Conservation (phyloP, 2,113 vertebrate genomes). For the Lepus americanus region DNA sequence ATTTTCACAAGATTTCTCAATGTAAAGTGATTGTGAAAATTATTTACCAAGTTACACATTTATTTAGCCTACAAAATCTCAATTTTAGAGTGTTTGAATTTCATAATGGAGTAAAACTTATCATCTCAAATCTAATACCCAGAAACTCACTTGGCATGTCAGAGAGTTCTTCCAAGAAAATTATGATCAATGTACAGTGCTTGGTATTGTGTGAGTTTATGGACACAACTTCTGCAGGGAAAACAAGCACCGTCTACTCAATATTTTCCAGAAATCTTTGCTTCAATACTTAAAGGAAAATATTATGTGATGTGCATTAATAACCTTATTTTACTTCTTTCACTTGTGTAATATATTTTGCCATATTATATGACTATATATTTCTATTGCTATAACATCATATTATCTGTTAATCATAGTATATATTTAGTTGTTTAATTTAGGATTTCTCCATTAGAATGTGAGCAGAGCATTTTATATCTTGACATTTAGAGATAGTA, state of each 20-base stretch:
- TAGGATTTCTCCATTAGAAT: no score
- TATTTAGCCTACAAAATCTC: background rate
- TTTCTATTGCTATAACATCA: conserved; percentile 1
- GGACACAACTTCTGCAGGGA: background rate
- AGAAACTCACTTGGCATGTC: background rate
- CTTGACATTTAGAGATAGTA: no score
- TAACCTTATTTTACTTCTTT: no score
- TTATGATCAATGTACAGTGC: background rate
- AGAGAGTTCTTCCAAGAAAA: conserved; percentile 30
- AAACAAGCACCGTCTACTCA: background rate
- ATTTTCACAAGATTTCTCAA: background rate
- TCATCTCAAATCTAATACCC: background rate
- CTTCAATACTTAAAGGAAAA: conserved; percentile 3
- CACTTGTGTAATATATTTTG: no score
- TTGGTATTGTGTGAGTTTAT: background rate
- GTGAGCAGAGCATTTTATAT: no score
- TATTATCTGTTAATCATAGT: background rate
- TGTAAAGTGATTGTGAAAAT: background rate
- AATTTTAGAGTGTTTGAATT: background rate
- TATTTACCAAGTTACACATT: background rate
- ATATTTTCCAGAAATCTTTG: background rate
- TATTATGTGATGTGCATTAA: background rate
- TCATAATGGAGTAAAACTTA: background rate
- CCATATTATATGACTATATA: background rate
- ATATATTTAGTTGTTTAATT: no score